Percentiles rank a stretch among this genome's conserved stretches.
Evolutionary conservation across 1,140 invertebrate genomes (phyloP).

Genomic region (Macrocentrus cingulum): DNA sequence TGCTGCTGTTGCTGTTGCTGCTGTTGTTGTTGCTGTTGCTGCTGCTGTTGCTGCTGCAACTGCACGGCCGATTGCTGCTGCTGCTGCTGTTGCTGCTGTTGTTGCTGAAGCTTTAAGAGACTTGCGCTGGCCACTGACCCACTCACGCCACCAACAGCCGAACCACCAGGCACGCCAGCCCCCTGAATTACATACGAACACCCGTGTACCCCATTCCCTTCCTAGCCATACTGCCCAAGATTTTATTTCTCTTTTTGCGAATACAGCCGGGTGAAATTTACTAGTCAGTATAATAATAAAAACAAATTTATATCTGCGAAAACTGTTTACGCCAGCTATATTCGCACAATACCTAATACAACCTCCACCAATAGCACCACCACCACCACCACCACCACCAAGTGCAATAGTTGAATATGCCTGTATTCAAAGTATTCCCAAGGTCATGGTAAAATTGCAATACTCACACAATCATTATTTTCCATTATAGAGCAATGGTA

Average conservation of each 20-base stretch:
- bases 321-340: no score
- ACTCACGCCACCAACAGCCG: conserved; percentile 50
- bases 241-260: conserved; percentile 4
- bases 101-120: conserved; percentile 56
- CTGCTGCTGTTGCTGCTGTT: conserved; percentile 56
- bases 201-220: conserved; percentile 43
- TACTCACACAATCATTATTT: no score
- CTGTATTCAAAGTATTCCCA: no score
- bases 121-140: conserved; percentile 56
- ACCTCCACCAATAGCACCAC: no score
- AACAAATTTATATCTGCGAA: no score
- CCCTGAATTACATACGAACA: conserved; percentile 52
- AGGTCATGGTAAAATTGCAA: no score
- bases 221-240: conserved; percentile 17
- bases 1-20: no score
- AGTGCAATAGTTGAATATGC: no score
- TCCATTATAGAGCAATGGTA: no score
- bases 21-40: conserved; percentile 57
- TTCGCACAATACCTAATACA: no score
- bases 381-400: no score
- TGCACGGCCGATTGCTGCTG: conserved; percentile 49
- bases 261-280: neutral
- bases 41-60: conserved; percentile 52
- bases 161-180: conserved; percentile 50
- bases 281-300: neutral